Percentiles rank a stretch among this genome's conserved stretches.
These are phyloP conservation scores for Babylonia areolata DNA, from an alignment of 1,140 invertebrate genomes.

Conservation along the genomic window DNA sequence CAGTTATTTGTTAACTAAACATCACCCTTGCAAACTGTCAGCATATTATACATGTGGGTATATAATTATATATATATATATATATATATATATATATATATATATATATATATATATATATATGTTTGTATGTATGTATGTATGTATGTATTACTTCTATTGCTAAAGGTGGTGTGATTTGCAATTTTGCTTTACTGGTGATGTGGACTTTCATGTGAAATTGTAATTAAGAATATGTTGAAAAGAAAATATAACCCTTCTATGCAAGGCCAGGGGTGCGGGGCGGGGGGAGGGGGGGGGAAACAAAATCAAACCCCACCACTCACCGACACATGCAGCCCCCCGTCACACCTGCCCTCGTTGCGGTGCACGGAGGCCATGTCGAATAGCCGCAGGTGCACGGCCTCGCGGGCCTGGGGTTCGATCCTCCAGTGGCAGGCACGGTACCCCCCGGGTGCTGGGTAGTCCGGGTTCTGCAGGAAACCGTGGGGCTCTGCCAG, in stretches of 20 bases:
- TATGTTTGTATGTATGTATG: neutral
- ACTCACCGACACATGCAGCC: neutral
- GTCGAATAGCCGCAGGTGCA: conserved; percentile 9
- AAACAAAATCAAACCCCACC: no score
- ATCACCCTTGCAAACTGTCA: no score
- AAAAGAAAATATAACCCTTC: no score
- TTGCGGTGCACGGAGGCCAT: neutral
- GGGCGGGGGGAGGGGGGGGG: no score
- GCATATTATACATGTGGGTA: neutral
- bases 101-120: neutral
- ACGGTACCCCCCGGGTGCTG: neutral
- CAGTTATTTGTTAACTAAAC: no score
- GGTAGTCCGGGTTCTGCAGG: conserved; percentile 19
- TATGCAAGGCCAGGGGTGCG: no score
- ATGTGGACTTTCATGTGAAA: neutral
- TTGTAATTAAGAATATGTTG: no score
- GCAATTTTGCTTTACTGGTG: no score
- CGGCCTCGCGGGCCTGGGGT: neutral
- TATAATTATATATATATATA: neutral
- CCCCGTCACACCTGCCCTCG: conserved; percentile 13
- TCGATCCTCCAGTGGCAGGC: conserved; percentile 23
- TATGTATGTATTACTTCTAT: neutral
- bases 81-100: neutral
- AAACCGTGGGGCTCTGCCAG: conserved; percentile 3
- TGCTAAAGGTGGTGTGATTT: no score